phyloP scores from a whole-genome alignment of 2,113 vertebrate species.

The Nyctibius bracteatus region DNA sequence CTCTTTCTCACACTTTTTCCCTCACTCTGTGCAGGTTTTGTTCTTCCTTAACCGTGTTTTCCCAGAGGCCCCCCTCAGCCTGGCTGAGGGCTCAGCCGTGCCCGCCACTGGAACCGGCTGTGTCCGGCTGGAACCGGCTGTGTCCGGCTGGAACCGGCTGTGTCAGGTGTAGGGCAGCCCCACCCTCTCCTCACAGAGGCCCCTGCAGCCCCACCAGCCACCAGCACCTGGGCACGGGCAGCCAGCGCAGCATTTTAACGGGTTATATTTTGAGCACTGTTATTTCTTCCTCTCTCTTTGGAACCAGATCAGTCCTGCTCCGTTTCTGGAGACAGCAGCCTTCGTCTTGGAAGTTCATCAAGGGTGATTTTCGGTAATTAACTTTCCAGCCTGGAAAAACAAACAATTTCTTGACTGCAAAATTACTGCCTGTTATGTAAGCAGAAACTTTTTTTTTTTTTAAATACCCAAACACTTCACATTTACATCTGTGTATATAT shows the following conservation, averaged over 20 bases:
- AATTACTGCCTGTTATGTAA: constrained; percentile 6
- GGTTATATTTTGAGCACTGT: neutral
- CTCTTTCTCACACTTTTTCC: neutral
- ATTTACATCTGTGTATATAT: neutral
- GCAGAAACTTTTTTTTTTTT: neutral
- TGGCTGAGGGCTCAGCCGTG: neutral
- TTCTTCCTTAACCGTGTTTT: neutral
- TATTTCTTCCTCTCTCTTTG: neutral
- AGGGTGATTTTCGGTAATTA: neutral
- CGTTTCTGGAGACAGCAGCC: neutral
- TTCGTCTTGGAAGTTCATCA: neutral
- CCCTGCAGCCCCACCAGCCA: neutral
- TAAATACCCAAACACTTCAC: neutral
- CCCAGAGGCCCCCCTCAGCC: neutral
- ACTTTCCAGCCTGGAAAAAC: neutral
- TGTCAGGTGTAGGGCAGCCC: too few relatives aligned
- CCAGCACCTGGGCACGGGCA: rapidly evolving
- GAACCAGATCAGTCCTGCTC: neutral
- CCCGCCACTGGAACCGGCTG: rapidly evolving
- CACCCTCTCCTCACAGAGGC: neutral
- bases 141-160: too few relatives aligned
- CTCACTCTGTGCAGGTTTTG: neutral
- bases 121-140: too few relatives aligned
- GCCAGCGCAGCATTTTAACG: neutral
- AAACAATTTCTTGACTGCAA: neutral